Evolutionary conservation across 2,113 vertebrate species (phyloP), one percentile per base, ranked within the genome.

Genomic region (Cryptomyrus ogoouensis): DNA sequence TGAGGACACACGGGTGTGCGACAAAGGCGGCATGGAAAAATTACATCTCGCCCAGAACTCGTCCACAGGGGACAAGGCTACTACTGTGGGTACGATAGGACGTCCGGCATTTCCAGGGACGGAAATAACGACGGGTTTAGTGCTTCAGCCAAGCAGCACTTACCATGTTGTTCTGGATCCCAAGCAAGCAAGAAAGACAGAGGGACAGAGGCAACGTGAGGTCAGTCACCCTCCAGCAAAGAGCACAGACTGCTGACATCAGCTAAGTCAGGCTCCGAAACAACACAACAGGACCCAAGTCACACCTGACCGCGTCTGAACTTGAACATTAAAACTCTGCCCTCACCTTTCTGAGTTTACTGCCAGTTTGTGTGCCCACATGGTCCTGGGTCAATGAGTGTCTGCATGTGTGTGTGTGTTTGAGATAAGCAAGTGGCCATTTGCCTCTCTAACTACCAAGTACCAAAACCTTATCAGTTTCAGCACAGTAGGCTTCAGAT

Each of bases 161-260:
- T 96, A 96, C 96, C 95, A 95, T 95, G 94, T 94, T 96, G 94
- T 94, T 96, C 96, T 96, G 95, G 91, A 93, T 95, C 95, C 95
- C 94, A 91, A 93, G 95, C 91, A 94, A 92, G 93, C 93, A 77
- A 92, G 44, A 88, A 84, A 88, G 89, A 84, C 74, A 90, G 58
- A 91, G 77, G 93, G 92, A 94, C 89, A 92, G 77, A 94, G 92
- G 94, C 89, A 92, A 70, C 17, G 93, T 95, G 92, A 95, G 94
- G 92, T 93, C 91, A 89, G 74, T 86, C 91, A 56, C 56, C 42
- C 91, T 24, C 42, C 10, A 17, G 6, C 10, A 42, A 35, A 70
- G 46, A 42, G 49, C 42, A 50, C n/a, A 49, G 21, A 15, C 21
- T n/a, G 39, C 17, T 44, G 35, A 88, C 17, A 58, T 24, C 21